Evolutionary conservation across 2,113 vertebrate genomes (phyloP), one percentile per base, ranked within the genome.

Genomic region (Spheniscus mendiculus): DNA sequence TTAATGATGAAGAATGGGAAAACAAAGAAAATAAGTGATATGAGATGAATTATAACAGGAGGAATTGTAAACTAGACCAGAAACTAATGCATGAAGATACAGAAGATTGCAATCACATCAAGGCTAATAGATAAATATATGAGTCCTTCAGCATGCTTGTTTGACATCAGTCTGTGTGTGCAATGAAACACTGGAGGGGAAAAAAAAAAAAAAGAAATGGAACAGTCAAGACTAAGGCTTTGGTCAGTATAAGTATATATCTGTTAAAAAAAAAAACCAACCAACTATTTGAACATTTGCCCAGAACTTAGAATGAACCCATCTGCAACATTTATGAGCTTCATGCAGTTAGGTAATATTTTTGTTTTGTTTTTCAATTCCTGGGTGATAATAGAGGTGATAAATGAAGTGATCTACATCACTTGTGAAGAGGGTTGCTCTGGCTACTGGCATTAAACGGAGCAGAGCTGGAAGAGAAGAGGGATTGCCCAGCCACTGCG

Each of bases 251-350:
- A 81, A 86, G 58, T 8, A 82, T 52, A 5, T 69, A 81, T 87
- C 34, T 52, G 3, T 59, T 86, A 29, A 65, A 87, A 77, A 77
- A 80, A 63, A 42, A 42, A 65, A 12, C n/a, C n/a, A n/a, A n/a
- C n/a, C n/a, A n/a, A 10, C 9, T 34, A 65, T 83, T 96, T 96
- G 96, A 90, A 96, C 58, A 29, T 73, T 83, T 96, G 89, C 96
- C 95, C 87, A 94, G 89, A 95, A 83, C 84, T 95, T 80, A 80
- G 91, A 96, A 91, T 90, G 93, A 96, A 91, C 65, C 93, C 94
- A 78, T 96, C 59, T 96, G 95, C 78, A 86, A 82, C 58, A 79
- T 84, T 82, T 82, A 61, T 53, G 36, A 86, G 18, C 11, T 90
- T 86, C 14, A 8, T 36, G 19, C 27, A 91, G 82, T 96, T 94